These are phyloP conservation scores for Amphiura filiformis DNA, from an alignment of 35 echinoderm and acorn worm genomes.

Conservation along the genomic window DNA sequence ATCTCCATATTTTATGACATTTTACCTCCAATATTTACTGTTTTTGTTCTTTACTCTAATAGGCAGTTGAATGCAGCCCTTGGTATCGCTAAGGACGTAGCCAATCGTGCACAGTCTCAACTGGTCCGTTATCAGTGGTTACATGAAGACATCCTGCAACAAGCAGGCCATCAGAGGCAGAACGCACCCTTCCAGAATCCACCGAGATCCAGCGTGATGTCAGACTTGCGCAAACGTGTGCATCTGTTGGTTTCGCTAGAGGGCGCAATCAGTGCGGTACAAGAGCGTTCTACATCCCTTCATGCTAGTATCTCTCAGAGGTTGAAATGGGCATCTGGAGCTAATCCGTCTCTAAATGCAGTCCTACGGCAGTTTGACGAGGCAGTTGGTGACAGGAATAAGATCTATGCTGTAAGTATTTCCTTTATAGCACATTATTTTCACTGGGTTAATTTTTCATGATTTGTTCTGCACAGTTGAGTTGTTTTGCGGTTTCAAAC, in stretches of 20 bases:
- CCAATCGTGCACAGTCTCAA: slow-evolving; percentile 56
- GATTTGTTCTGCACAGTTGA: too few relatives aligned
- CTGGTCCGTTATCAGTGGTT: slow-evolving; percentile 86
- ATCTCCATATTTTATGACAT: too few relatives aligned
- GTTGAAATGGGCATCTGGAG: slow-evolving; percentile 91
- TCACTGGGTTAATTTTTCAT: too few relatives aligned
- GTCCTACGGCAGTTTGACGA: slow-evolving; percentile 71
- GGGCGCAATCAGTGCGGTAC: slow-evolving; percentile 43
- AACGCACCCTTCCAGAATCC: slow-evolving; percentile 62
- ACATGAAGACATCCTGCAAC: slow-evolving; percentile 80
- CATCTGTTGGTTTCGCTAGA: slow-evolving; percentile 56
- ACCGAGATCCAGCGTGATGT: slow-evolving; percentile 83
- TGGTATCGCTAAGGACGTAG: slow-evolving; percentile 44
- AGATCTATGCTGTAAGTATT: slow-evolving; percentile 44
- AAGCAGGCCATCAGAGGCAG: slow-evolving; percentile 35
- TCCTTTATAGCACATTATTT: too few relatives aligned
- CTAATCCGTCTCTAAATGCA: slow-evolving; percentile 75
- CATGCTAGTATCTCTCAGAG: slow-evolving; percentile 76
- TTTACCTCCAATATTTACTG: too few relatives aligned
- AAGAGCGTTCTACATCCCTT: slow-evolving; percentile 51
- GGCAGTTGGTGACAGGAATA: slow-evolving; percentile 24
- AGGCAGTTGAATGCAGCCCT: slow-evolving; percentile 7
- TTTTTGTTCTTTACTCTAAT: too few relatives aligned
- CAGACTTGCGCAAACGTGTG: slow-evolving; percentile 72
- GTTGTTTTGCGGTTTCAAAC: too few relatives aligned